These are phyloP conservation scores for Shinisaurus crocodilurus DNA, from an alignment of 2,113 vertebrate genomes.

Conservation along the genomic window DNA sequence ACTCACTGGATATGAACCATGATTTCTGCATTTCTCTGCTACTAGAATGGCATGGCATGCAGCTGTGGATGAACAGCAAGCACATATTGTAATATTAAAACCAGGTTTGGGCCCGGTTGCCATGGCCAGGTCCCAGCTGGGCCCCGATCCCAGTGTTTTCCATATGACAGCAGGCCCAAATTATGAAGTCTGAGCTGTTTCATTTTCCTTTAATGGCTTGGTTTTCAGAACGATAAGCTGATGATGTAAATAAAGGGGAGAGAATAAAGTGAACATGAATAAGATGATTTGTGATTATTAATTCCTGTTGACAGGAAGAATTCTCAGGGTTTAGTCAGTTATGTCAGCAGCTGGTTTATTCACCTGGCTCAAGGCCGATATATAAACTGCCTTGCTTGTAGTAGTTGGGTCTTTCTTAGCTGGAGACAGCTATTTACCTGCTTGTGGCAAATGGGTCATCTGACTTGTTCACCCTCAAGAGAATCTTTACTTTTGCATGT, in stretches of 20 bases:
- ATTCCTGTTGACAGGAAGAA: constrained; percentile 10
- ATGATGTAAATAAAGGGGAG: background rate
- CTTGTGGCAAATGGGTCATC: background rate
- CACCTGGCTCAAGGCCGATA: background rate
- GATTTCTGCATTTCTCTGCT: background rate
- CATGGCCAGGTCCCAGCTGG: background rate
- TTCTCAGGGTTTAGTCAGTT: background rate
- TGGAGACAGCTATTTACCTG: background rate
- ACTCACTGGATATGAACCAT: no score
- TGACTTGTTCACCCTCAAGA: background rate
- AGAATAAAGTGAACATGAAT: background rate
- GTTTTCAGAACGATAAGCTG: background rate
- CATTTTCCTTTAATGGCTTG: background rate
- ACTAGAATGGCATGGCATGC: background rate
- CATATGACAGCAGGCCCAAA: background rate
- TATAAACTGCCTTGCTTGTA: background rate
- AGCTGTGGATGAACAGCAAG: background rate
- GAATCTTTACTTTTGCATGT: background rate
- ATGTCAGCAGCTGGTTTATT: constrained; percentile 2
- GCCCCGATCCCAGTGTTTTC: background rate
- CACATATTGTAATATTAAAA: background rate
- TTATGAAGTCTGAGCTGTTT: background rate
- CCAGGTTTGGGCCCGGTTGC: background rate
- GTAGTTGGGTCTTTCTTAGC: background rate
- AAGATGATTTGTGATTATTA: background rate